phyloP scores from a whole-genome alignment of 2,113 vertebrate species.

The Embiotoca jacksoni region DNA sequence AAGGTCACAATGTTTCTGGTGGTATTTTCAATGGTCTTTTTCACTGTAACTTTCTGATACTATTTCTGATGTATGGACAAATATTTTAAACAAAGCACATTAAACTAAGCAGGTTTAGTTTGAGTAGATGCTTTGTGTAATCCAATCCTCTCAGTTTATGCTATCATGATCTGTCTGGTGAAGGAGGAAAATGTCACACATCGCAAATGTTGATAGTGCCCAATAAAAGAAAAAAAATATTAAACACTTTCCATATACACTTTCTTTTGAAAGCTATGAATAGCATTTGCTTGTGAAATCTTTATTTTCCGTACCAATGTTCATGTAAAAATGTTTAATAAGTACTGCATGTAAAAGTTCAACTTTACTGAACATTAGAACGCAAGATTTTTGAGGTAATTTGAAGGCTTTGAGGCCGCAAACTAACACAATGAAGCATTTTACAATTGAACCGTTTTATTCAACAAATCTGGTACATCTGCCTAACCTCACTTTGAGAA shows the following conservation, averaged over 20 bases:
- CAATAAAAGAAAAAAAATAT: neutral
- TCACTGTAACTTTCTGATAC: neutral
- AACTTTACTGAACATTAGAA: too few relatives aligned
- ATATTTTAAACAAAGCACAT: too few relatives aligned
- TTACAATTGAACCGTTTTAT: constrained; percentile 2
- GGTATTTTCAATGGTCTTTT: neutral
- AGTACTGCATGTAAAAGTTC: neutral
- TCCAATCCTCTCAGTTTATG: neutral
- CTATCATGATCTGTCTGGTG: too few relatives aligned
- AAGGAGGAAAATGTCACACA: neutral
- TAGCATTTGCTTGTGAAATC: neutral
- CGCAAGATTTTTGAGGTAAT: neutral
- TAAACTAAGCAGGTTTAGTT: neutral
- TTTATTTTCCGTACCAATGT: neutral
- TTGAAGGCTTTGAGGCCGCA: neutral
- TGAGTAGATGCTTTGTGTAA: neutral
- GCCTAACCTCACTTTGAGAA: constrained; percentile 12
- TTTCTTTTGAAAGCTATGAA: neutral
- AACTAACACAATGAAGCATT: neutral
- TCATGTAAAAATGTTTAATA: constrained; percentile 7
- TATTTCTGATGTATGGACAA: neutral
- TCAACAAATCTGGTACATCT: neutral
- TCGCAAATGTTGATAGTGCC: neutral
- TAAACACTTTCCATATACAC: neutral
- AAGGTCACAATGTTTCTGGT: neutral